These are phyloP conservation scores for Gavia stellata DNA, from an alignment of 2,113 vertebrate species.

Conservation along the genomic window DNA sequence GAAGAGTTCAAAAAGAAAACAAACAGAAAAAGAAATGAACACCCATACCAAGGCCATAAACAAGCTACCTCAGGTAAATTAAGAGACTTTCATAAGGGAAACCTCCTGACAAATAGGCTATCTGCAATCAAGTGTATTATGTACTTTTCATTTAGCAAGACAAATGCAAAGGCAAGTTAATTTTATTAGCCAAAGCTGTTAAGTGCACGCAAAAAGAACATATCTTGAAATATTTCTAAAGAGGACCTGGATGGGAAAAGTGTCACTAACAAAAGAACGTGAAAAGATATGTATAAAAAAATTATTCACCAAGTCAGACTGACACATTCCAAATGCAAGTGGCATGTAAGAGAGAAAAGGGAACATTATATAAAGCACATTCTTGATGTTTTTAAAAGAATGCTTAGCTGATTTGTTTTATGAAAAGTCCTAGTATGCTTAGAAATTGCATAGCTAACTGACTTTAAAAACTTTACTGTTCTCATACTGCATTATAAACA, in stretches of 20 bases:
- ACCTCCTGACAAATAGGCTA: not conserved
- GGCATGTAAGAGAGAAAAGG: constrained; percentile 13
- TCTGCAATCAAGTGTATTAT: not conserved
- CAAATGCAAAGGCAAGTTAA: not conserved
- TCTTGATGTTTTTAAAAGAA: not conserved
- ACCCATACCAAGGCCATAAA: not conserved
- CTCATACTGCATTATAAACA: not conserved
- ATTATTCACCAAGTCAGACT: constrained; percentile 31
- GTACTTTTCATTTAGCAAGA: not conserved
- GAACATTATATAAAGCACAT: not conserved
- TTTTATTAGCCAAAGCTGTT: constrained; percentile 33
- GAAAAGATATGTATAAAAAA: not conserved
- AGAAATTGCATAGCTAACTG: not conserved
- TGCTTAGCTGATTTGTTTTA: not conserved
- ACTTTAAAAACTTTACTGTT: not conserved
- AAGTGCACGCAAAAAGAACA: not conserved
- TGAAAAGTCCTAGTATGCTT: not conserved
- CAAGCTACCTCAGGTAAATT: not conserved
- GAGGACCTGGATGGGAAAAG: not conserved
- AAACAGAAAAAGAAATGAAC: not conserved
- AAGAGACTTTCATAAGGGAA: not conserved
- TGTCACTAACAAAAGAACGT: not conserved
- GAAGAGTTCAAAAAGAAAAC: constrained; percentile 11
- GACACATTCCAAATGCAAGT: constrained; percentile 17
- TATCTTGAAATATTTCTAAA: not conserved